Conservation (phyloP, 1,140 invertebrate genomes). For the Meloidogyne chitwoodi region DNA sequence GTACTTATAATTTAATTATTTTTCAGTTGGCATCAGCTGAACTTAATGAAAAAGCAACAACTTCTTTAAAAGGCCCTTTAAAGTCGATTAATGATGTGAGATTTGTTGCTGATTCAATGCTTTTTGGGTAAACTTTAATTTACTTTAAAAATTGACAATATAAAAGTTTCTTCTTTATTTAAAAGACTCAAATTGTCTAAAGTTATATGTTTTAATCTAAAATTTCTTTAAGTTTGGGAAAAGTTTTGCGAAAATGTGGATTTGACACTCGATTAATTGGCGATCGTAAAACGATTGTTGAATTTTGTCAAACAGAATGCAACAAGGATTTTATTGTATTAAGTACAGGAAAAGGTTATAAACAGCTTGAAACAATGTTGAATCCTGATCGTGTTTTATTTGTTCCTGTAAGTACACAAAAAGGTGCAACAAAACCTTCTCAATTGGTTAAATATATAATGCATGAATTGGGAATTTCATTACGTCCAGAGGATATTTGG, state of each 20-base stretch:
- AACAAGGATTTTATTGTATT: conserved; percentile 19
- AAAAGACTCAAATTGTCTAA: too few relatives aligned
- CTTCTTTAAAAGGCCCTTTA: neutral
- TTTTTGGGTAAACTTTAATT: conserved; percentile 49
- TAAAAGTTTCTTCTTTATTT: too few relatives aligned
- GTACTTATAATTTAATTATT: neutral
- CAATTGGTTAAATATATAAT: conserved; percentile 22
- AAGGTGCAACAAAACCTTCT: conserved; percentile 16
- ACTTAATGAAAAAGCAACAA: neutral
- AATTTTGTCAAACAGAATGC: conserved; percentile 19
- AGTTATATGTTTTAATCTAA: too few relatives aligned
- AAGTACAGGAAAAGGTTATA: conserved; percentile 29
- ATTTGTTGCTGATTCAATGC: conserved; percentile 62
- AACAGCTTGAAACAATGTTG: conserved; percentile 15
- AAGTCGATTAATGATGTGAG: conserved; percentile 18
- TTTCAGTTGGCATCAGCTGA: conserved; percentile 1
- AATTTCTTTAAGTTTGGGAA: conserved; percentile 63
- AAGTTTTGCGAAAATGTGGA: conserved; percentile 68
- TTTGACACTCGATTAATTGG: conserved; percentile 67
- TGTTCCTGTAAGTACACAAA: conserved; percentile 22
- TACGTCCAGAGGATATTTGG: conserved; percentile 29
- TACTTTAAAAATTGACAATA: too few relatives aligned
- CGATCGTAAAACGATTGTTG: conserved; percentile 22
- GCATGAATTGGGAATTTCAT: conserved; percentile 18
- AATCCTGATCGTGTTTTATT: neutral